Evolutionary conservation across 2,888 invertebrate genomes (phyloP).

Genomic region (Galerucella calmariensis): DNA sequence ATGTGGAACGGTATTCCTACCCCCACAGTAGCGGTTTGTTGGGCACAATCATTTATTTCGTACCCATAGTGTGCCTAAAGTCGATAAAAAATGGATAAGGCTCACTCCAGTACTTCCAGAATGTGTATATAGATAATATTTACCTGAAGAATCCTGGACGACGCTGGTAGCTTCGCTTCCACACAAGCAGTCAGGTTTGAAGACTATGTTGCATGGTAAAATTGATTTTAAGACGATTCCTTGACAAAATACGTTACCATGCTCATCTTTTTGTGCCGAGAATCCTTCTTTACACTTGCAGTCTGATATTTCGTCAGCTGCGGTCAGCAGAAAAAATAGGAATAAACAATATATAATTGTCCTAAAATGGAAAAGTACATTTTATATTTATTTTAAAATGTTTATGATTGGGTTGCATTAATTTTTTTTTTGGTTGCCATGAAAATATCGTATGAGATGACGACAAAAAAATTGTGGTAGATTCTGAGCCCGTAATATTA

Average conservation of each 20-base stretch:
- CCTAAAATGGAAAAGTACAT: background rate
- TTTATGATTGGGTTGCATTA: no score
- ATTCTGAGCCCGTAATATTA: no score
- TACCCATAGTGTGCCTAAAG: no score
- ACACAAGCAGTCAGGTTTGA: conserved; percentile 49
- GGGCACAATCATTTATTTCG: no score
- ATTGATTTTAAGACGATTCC: conserved; percentile 44
- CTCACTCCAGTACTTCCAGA: no score
- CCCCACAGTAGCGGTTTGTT: no score
- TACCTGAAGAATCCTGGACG: conserved; percentile 43
- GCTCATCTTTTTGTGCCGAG: conserved; percentile 35
- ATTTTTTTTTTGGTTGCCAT: no score
- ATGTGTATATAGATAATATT: background rate
- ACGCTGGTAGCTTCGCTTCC: conserved; percentile 43
- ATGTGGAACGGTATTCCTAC: no score
- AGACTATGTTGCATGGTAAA: conserved; percentile 48
- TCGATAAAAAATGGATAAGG: no score
- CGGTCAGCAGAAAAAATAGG: background rate
- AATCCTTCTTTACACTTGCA: conserved; percentile 47
- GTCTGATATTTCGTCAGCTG: conserved; percentile 44
- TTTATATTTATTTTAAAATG: no score
- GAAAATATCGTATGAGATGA: background rate
- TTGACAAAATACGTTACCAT: conserved; percentile 44
- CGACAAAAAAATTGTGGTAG: no score
- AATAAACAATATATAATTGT: background rate